These are phyloP conservation scores for Lepus townsendii DNA, from an alignment of 2,797 vertebrate species.

Conservation along the genomic window DNA sequence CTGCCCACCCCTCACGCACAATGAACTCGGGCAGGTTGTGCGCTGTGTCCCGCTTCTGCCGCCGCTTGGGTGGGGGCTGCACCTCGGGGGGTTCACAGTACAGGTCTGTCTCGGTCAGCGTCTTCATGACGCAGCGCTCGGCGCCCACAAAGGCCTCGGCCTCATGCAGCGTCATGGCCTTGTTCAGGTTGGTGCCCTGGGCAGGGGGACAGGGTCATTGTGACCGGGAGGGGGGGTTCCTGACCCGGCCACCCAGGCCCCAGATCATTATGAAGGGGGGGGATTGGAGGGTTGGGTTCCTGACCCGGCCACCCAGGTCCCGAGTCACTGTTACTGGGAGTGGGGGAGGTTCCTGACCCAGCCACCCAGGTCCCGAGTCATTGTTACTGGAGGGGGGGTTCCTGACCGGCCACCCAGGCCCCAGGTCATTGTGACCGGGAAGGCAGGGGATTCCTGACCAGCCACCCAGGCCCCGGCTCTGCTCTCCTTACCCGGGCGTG, in stretches of 20 bases:
- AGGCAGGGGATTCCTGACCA: rapidly evolving
- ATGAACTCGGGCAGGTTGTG: conserved; percentile 95
- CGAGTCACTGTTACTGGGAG: not conserved
- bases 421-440: not conserved
- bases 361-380: rapidly evolving
- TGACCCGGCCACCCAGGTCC: not conserved
- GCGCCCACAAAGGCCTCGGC: conserved; percentile 96
- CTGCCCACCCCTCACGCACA: conserved; percentile 88
- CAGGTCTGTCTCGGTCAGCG: conserved; percentile 95
- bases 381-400: no score
- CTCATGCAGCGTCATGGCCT: conserved; percentile 96
- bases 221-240: no score
- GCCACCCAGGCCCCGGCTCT: rapidly evolving
- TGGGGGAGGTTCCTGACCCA: not conserved
- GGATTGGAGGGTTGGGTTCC: not conserved
- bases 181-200: conserved; percentile 96
- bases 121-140: conserved; percentile 94
- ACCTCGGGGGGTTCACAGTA: conserved; percentile 95
- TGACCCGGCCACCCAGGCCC: not conserved
- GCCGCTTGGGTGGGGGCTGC: conserved; percentile 92
- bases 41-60: conserved; percentile 94
- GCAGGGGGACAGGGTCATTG: rapidly evolving
- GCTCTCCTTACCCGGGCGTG: conserved; percentile 88
- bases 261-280: not conserved
- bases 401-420: not conserved